Conservation (phyloP, 2,888 invertebrate species). For the Deilephila porcellus region DNA sequence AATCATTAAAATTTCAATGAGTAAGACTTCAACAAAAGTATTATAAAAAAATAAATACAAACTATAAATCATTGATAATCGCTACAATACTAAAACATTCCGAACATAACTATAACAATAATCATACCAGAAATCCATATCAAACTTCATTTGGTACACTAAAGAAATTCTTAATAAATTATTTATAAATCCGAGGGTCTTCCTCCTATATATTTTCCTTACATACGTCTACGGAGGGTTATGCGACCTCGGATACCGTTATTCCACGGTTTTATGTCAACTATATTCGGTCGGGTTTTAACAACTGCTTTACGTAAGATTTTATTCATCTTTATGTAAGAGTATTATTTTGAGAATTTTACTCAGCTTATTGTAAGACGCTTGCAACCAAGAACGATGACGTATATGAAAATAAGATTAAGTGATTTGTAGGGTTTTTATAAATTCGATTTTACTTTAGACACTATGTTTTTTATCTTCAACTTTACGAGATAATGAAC, state of each 20-base stretch:
- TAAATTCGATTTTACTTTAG: too few species aligned
- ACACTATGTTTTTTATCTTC: too few species aligned
- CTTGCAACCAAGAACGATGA: too few species aligned
- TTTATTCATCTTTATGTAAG: background rate
- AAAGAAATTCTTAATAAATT: slow-evolving; percentile 51
- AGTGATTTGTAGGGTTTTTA: too few species aligned
- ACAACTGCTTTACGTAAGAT: background rate
- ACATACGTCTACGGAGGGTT: slow-evolving; percentile 5
- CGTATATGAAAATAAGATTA: too few species aligned
- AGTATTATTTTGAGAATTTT: background rate
- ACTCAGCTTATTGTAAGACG: background rate
- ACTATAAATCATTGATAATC: background rate
- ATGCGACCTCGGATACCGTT: background rate
- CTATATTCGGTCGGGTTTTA: background rate
- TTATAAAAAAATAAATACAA: too few species aligned
- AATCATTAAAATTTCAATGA: too few species aligned
- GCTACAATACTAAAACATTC: background rate
- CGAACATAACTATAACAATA: slow-evolving; percentile 9
- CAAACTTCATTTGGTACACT: slow-evolving; percentile 31
- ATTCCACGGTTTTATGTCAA: background rate
- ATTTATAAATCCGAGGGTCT: slow-evolving; percentile 51
- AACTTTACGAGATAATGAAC: too few species aligned
- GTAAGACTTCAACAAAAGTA: too few species aligned
- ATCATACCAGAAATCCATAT: slow-evolving; percentile 14
- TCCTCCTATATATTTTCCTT: slow-evolving; percentile 21